Conservation (phyloP, 2,888 invertebrate genomes). For the Icerya purchasi region DNA sequence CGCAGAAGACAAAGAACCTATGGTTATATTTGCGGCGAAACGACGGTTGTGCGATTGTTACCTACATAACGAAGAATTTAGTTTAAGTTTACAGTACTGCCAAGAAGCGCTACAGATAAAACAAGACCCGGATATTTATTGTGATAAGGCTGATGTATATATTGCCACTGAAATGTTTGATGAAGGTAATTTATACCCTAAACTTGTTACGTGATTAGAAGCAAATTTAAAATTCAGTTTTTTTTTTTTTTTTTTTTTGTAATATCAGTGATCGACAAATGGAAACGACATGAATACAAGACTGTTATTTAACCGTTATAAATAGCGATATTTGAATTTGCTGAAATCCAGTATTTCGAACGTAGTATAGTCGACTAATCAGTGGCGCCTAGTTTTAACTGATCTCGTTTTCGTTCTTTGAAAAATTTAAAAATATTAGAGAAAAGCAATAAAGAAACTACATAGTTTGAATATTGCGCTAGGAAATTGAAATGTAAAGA, state of each 20-base stretch:
- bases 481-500: too few relatives aligned
- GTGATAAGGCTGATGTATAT: conserved; percentile 83
- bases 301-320: neutral
- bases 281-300: neutral
- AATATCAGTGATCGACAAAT: too few relatives aligned
- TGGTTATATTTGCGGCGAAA: conserved; percentile 52
- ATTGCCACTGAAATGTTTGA: conserved; percentile 74
- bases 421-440: too few relatives aligned
- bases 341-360: too few relatives aligned
- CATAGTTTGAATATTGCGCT: too few relatives aligned
- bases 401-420: too few relatives aligned
- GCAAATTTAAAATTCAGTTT: too few relatives aligned
- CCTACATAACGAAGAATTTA: conserved; percentile 41
- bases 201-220: neutral
- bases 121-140: conserved; percentile 53
- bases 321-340: too few relatives aligned
- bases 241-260: too few relatives aligned
- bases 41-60: conserved; percentile 63
- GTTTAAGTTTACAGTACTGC: conserved; percentile 55
- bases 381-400: too few relatives aligned
- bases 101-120: conserved; percentile 52
- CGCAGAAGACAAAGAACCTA: conserved; percentile 37
- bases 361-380: too few relatives aligned
- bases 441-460: too few relatives aligned
- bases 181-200: conserved; percentile 35